Evolutionary conservation across 2,797 vertebrate species (phyloP), one percentile per base, ranked within the genome.

Genomic region (Rhynchonycteris naso): DNA sequence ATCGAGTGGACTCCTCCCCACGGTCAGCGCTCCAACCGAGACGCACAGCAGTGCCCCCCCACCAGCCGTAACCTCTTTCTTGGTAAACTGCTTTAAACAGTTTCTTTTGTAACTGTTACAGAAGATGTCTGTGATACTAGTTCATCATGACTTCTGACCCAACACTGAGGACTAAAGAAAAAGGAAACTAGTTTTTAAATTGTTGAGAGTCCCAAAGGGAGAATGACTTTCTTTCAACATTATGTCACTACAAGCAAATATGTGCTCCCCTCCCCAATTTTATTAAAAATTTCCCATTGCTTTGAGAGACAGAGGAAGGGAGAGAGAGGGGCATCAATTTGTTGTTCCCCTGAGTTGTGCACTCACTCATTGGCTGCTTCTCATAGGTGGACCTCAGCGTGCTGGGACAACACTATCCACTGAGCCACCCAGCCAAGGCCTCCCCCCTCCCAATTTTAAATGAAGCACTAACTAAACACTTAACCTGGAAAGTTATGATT

Each of bases 111-210:
- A 75, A 59, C 10, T 66, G 22, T 58, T 71, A 83, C 1, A 68
- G 22, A 89, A 65, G n/a, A 35, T 22, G 28, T 75, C 54, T 79
- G 4, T n/a, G n/a, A 54, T 86, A 50, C 28, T 69, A 18, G 61
- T 84, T 93, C 76, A 90, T 81, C 76, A 68, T 47, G 65, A 91
- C 21, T 86, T 96, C 43, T 89, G 19, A 91, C 21, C 33, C 71
- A 61, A 63, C 93, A 30, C 38, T 65, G 11, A 75, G 4, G 10
- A 69, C 8, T 93, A 58, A 80, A 54, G 38, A 74, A 80, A 91
- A 28, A 91, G 13, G 18, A 90, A 92, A 85, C 24, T 68, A n/a
- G 59, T 38, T 92, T 86, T 66, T 84, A 89, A 85, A 71, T 52
- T 59, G 6, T 28, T 28, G 43, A 52, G 54, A 91, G 28, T 94